Evolutionary conservation across 2,797 vertebrate species (phyloP), one percentile per base, ranked within the genome.

Genomic region (Gouania willdenowi): DNA sequence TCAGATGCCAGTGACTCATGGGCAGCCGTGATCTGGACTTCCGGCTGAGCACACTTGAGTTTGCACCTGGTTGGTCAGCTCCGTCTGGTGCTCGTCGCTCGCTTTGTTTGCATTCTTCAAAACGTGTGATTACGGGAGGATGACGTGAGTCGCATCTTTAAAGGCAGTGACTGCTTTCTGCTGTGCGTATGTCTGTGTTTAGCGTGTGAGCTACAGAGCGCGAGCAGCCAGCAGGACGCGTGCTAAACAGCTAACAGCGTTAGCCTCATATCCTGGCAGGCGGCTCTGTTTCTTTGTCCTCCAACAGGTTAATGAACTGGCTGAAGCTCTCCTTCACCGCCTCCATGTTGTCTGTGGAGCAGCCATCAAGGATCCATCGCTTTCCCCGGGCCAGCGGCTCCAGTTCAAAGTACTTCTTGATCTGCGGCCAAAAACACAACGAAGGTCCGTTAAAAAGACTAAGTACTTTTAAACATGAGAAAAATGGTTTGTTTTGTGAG

Each of bases 331-430:
- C 92, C 83, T 92, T 95, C 87, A 95, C 87, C 1, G 88, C 87
- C 17, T 93, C 92, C 87, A 90, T 84, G 81, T 95, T 89, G 75
- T 93, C 93, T 41, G 90, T 82, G 13, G 89, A 87, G 77, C 92
- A 93, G 32, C 93, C 91, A 41, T 95, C 93, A 66, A 99, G 89
- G 74, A 98, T 93, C 96, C 94, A 99, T 65, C 91, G 90, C 68
- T 98, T 98, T 39, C 94, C 94, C 52, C 91, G 84, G 37, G 93
- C 93, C 78, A 97, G 89, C 2, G 93, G 95, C 82, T 99, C 95
- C 82, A 98, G 90, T 88, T 98, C 95, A 70, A 98, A 95, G 76
- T 94, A 97, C 64, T 95, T 98, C 84, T 94, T 96, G 46, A 99
- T 91, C 95, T 98, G 57, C 26, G 43, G 5, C 21, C 26, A 47